Base-by-base conservation (phyloP, 2,888 invertebrate species). In the Patella caerulea region DNA sequence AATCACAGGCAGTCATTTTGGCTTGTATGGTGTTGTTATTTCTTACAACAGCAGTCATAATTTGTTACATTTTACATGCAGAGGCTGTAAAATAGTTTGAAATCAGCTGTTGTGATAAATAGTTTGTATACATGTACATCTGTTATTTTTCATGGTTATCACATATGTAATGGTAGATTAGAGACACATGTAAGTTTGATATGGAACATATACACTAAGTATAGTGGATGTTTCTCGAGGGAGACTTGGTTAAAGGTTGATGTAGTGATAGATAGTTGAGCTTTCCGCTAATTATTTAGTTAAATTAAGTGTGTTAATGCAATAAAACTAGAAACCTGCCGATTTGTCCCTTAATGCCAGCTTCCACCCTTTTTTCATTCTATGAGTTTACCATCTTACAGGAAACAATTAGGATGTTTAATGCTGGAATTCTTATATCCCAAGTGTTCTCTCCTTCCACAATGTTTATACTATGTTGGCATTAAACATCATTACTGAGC, bases 81-180 rank as follows among this genome's bases (percentile, higher is more conserved):
- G 45, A 45, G 24, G 24, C 65, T 65, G 65, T 65, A 65, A 65
- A 65, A 19, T 65, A 65, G 19, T 65, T 65, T 65, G 24, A 24
- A 19, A 65, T 65, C 65, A 65, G 65, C 65, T 65, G 65, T 65
- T 65, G 19, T 24, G 11, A 24, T 24, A 65, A 19, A 65, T 65
- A 24, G 65, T 65, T n/a, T 65, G 24, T 65, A 65, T 65, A 65
- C 24, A 65, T 45, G 45, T 45, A 45, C 45, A 65, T 24, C 19
- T 65, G 65, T 65, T 65, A 19, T 65, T 65, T 65, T 65, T 65
- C 65, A 65, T 65, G 65, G 19, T 65, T 65, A 65, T 65, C 65
- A 65, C 65, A 65, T 65, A 65, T 65, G 65, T 65, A 19, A 65
- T 65, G 65, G 19, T 24, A 65, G 65, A 65, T 65, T 65, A 65